These are phyloP conservation scores for Pardosa pseudoannulata DNA, from an alignment of 2,888 invertebrate genomes.

Conservation along the genomic window DNA sequence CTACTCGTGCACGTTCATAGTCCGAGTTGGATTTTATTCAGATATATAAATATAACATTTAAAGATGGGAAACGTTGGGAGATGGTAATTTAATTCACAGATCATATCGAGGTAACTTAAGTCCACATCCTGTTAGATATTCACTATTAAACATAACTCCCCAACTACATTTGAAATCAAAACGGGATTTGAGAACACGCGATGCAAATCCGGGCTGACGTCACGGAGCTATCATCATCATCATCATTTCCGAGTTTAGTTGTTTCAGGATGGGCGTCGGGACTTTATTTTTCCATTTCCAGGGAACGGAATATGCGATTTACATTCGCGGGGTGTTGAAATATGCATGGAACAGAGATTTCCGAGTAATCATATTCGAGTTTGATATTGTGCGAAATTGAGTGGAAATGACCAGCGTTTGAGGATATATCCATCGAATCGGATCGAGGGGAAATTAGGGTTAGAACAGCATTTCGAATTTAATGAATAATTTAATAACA, in stretches of 20 bases:
- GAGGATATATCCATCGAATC: background rate
- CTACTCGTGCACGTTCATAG: background rate
- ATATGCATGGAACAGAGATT: conserved; percentile 62
- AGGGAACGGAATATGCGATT: conserved; percentile 49
- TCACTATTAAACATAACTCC: background rate
- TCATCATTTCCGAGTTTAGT: conserved; percentile 64
- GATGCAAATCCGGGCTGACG: conserved; percentile 56
- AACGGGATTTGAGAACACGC: background rate
- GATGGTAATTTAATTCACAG: conserved; percentile 10
- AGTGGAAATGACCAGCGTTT: conserved; percentile 5
- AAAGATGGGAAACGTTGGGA: background rate
- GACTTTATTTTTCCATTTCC: conserved; percentile 70
- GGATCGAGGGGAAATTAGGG: background rate
- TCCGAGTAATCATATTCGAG: conserved; percentile 14
- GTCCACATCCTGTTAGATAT: background rate
- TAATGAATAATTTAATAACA: conserved; percentile 8
- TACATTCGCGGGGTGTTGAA: conserved; percentile 60
- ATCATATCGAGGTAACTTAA: background rate
- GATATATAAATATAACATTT: background rate
- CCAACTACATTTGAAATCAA: conserved; percentile 14
- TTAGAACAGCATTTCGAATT: background rate
- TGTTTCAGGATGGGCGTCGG: conserved; percentile 24
- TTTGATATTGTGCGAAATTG: conserved; percentile 47
- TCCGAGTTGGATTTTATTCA: background rate
- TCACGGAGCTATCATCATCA: conserved; percentile 66